Evolutionary conservation across 2,113 vertebrate species (phyloP).

Genomic region (Arvicanthis niloticus): DNA sequence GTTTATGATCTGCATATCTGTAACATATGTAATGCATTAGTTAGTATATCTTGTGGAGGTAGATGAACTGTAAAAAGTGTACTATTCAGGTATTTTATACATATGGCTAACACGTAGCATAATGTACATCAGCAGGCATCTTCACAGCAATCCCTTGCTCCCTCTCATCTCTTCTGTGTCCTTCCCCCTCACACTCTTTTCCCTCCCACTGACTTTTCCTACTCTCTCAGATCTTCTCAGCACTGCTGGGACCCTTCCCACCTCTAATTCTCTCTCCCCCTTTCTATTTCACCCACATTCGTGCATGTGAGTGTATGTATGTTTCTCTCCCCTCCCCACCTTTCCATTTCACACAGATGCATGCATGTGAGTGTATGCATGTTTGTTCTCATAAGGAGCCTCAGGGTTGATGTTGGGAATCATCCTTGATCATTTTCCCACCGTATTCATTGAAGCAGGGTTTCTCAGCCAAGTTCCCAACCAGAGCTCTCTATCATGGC

Average conservation of each 20-base stretch:
- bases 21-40: not conserved
- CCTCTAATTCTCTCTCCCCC: not conserved
- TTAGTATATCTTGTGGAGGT: not conserved
- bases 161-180: not conserved
- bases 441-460: not conserved
- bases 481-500: not conserved
- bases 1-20: not conserved
- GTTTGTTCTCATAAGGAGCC: not conserved
- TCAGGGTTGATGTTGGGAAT: too few species aligned
- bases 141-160: not conserved
- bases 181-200: not conserved
- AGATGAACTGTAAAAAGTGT: not conserved
- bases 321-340: not conserved
- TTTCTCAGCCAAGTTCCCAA: too few species aligned
- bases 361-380: not conserved
- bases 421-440: not conserved
- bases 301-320: not conserved
- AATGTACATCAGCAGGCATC: not conserved
- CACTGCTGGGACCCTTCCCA: not conserved
- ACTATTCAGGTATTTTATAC: not conserved
- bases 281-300: not conserved
- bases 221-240: not conserved
- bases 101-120: accelerated
- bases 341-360: not conserved
- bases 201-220: not conserved